Percentiles rank a stretch among this genome's conserved stretches.
Evolutionary conservation across 2,888 invertebrate genomes (phyloP).

Genomic region (Cephus pulcher): DNA sequence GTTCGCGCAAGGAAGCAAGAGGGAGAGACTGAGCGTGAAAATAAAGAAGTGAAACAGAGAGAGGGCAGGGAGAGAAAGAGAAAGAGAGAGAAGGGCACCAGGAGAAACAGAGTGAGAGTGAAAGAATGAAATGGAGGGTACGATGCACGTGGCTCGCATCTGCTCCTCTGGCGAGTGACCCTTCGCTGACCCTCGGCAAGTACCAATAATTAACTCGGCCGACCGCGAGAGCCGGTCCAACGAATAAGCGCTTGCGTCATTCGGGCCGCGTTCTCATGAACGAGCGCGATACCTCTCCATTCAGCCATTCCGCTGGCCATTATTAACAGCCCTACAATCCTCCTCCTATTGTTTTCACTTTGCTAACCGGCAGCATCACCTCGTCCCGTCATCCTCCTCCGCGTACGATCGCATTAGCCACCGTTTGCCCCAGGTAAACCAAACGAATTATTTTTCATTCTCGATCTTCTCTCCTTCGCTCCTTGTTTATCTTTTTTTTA

Average conservation of each 20-base stretch:
- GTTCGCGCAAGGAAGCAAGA: neutral
- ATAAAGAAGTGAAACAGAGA: neutral
- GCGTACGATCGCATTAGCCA: neutral
- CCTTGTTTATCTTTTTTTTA: neutral
- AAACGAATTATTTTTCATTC: neutral
- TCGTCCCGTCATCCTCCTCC: constrained; percentile 8
- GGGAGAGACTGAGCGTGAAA: neutral
- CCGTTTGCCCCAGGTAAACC: neutral
- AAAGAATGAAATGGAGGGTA: constrained; percentile 25
- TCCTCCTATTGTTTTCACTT: neutral
- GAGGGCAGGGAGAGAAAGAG: constrained; percentile 7
- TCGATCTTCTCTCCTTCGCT: neutral
- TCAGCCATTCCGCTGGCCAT: neutral
- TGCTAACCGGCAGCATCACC: neutral
- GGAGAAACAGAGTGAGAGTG: constrained; percentile 16
- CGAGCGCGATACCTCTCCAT: neutral
- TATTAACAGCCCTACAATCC: neutral
- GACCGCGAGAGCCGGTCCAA: neutral
- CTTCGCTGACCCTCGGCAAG: constrained; percentile 58
- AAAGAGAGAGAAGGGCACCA: neutral
- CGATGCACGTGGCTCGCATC: constrained; percentile 59
- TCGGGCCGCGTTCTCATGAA: constrained; percentile 34
- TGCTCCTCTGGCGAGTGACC: constrained; percentile 53
- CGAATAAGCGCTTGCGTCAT: constrained; percentile 33
- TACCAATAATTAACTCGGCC: constrained; percentile 61